A percentile compares a stretch with the other conserved stretches of the same genome.
Conservation (phyloP, 2,888 invertebrate genomes). For the Drosophila lutescens region DNA sequence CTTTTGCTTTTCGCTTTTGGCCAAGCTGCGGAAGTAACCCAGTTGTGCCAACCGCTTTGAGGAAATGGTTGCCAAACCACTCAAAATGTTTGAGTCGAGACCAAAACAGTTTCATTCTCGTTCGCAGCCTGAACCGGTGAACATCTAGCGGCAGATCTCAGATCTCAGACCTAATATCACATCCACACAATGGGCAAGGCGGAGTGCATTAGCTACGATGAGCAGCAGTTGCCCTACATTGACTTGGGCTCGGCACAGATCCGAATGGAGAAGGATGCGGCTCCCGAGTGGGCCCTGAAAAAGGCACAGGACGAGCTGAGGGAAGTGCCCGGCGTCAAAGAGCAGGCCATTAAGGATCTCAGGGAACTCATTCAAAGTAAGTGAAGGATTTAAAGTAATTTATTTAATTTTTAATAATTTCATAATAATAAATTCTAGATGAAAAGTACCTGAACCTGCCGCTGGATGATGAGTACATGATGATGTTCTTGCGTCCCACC, state of each 20-base stretch:
- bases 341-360: slow-evolving; percentile 86
- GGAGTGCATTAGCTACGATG: slow-evolving; percentile 85
- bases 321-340: slow-evolving; percentile 88
- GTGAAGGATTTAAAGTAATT: not conserved
- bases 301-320: slow-evolving; percentile 89
- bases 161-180: slow-evolving; percentile 1
- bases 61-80: slow-evolving; percentile 45
- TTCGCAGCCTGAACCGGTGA: slow-evolving; percentile 55
- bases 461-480: slow-evolving; percentile 89
- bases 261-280: slow-evolving; percentile 87
- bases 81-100: slow-evolving; percentile 54
- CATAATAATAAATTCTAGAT: slow-evolving; percentile 82
- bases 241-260: slow-evolving; percentile 87
- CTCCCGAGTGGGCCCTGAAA: slow-evolving; percentile 86
- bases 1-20: slow-evolving; percentile 13
- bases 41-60: slow-evolving; percentile 54
- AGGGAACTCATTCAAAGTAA: slow-evolving; percentile 86
- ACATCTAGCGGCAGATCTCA: slow-evolving; percentile 31
- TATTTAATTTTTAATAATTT: not conserved
- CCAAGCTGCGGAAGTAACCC: slow-evolving; percentile 67
- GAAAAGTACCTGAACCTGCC: slow-evolving; percentile 88
- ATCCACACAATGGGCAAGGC: slow-evolving; percentile 72
- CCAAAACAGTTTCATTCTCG: slow-evolving; percentile 61
- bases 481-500: slow-evolving; percentile 92
- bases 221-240: slow-evolving; percentile 87